Evolutionary conservation across 2,888 invertebrate genomes (phyloP), one percentile per base, ranked within the genome.

Genomic region (Bellardia bayeri): DNA sequence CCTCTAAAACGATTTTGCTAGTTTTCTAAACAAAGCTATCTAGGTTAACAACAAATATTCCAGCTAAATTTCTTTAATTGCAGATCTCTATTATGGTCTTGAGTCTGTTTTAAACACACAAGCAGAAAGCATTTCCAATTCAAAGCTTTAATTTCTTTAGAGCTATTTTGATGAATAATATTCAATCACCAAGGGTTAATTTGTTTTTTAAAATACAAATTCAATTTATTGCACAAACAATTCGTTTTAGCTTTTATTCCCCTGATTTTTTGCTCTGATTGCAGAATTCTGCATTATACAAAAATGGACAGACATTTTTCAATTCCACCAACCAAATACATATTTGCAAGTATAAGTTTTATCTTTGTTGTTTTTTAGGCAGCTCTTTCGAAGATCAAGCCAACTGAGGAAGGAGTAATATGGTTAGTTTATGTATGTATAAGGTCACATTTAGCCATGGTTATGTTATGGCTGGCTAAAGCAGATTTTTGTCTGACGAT

Each of bases 401-500:
- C 30, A 37, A 51, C 64, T 37, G 2, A 51, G 42, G 66, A 63
- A 81, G 85, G 78, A 82, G 78, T 87, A 75, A 78, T 58, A 51
- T 82, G 45, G 87, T 87, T 74, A 74, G 84, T 85, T 84, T 82
- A 79, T 87, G 68, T 56, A 23, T 87, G 64, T 74, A 85, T 87
- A 74, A 71, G 74, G 85, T 87, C 82, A 82, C 72, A 88, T 88
- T 86, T 83, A 85, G 86, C 85, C 75, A 80, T 88, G 80, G 74
- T 75, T 81, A 11, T 45, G 40, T 58, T 74, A 54, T 82, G 74
- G 74, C 42, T 9, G 33, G 37, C 8, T 30, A 42, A 49, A 42
- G 8, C 0, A 71, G 63, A 23, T 81, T 54, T 72, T 56, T 63
- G 11, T 63, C 75, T 64, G 78, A 80, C 58, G 87, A 85, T 83